Evolutionary conservation across 1,140 invertebrate genomes (phyloP).

Genomic region (Notospermus geniculatus): DNA sequence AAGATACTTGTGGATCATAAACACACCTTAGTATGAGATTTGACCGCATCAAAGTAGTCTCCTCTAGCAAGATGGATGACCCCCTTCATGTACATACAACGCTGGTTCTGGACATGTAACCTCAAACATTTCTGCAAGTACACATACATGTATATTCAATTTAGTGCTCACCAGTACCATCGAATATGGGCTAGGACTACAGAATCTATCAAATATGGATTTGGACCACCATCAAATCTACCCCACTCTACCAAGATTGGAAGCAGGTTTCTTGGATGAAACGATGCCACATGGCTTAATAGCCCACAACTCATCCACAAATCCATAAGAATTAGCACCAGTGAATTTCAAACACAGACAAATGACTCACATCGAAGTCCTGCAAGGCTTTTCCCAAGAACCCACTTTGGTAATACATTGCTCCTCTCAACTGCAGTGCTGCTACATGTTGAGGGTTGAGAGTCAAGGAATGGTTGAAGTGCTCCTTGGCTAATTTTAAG

Average conservation of each 20-base stretch:
- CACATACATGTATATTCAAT: neutral
- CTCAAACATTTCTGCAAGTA: constrained; percentile 36
- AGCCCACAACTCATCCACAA: no score
- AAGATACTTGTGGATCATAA: no score
- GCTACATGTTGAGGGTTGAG: constrained; percentile 34
- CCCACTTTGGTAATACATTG: constrained; percentile 37
- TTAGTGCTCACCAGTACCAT: no score
- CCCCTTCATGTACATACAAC: constrained; percentile 42
- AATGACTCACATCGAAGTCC: constrained; percentile 36
- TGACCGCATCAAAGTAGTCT: constrained; percentile 39
- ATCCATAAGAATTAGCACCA: no score
- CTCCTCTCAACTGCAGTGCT: constrained; percentile 34
- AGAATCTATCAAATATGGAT: no score
- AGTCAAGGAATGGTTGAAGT: constrained; percentile 40
- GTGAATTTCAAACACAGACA: no score
- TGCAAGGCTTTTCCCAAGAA: constrained; percentile 27
- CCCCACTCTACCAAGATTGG: no score
- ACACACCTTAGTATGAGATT: constrained; percentile 37
- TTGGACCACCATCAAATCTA: no score
- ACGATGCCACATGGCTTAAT: no score
- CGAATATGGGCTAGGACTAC: no score
- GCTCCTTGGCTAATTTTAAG: constrained; percentile 29
- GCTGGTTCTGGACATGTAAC: constrained; percentile 30
- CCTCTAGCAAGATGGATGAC: constrained; percentile 35
- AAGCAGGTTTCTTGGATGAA: no score